Evolutionary conservation across 2,113 vertebrate species (phyloP), one percentile per base, ranked within the genome.

Genomic region (Orycteropus afer): DNA sequence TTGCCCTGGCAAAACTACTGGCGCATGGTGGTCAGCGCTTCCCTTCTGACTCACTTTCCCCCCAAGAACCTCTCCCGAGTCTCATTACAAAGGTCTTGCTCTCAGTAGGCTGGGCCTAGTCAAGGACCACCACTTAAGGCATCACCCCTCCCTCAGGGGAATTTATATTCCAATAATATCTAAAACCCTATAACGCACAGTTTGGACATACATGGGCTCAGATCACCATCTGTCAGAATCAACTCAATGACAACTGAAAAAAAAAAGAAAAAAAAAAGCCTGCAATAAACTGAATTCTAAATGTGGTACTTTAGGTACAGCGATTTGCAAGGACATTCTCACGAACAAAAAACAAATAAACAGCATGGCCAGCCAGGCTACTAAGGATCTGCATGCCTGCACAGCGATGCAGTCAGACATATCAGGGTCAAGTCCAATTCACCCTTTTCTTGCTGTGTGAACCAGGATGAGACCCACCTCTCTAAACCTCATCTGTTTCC

Each of bases 291-390:
- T 5, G 45, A 63, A 14, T 4, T 29, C 77, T 32, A 61, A 14
- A 0, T 15, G 49, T 17, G 11, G 49, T 29, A 57, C 20, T 69
- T 57, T 69, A 49, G 76, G n/a, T 37, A 6, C 0, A 0, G 86
- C 8, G 49, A 55, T 5, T 5, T 27, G 57, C 20, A 42, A 71
- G n/a, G 34, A 13, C 29, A 23, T 59, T 55, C 47, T 69, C 42
- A 42, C 49, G 65, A 65, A 79, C 67, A 77, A 49, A 77, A 77
- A 27, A 29, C 32, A 45, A 45, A 45, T 14, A 45, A 45, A 57
- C 49, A 18, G 83, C 55, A 13, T 0, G 1, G 8, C 3, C 25
- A 0, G 17, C 34, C 42, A 0, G 25, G 57, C 49, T 27, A 2
- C 15, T 0, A 7, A 14, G 55, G 47, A 76, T 27, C 49, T 37